Percentiles rank a stretch among this genome's conserved stretches.
phyloP scores from a whole-genome alignment of 2,113 vertebrate genomes.

The Brachionichthys hirsutus region DNA sequence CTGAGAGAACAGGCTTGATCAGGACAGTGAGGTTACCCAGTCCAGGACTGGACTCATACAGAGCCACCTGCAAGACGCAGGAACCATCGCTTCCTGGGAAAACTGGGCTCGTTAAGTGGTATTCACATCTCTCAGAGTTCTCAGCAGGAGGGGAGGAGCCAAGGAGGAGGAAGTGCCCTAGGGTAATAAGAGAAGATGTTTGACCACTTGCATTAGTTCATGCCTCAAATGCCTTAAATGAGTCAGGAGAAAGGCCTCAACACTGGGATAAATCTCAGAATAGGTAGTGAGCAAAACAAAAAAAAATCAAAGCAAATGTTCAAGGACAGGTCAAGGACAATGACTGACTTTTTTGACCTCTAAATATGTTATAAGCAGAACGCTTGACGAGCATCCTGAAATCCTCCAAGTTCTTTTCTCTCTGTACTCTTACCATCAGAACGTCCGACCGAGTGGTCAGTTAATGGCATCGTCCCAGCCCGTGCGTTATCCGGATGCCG shows the following conservation, averaged over 20 bases:
- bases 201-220: conserved; percentile 10
- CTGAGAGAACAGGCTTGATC: conserved; percentile 54
- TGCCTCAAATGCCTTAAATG: background rate
- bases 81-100: conserved; percentile 48
- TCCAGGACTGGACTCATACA: conserved; percentile 55
- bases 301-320: conserved; percentile 18
- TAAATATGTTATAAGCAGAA: background rate
- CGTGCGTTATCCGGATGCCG: conserved; percentile 31
- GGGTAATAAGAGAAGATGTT: conserved; percentile 25
- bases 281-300: background rate
- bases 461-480: conserved; percentile 41
- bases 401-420: background rate
- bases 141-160: conserved; percentile 37
- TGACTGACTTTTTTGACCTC: background rate
- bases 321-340: background rate
- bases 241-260: background rate
- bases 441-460: conserved; percentile 70
- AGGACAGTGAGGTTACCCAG: conserved; percentile 70
- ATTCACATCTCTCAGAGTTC: conserved; percentile 64
- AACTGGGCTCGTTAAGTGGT: conserved; percentile 72
- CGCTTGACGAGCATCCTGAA: background rate
- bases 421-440: conserved; percentile 64
- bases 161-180: conserved; percentile 78
- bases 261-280: conserved; percentile 4
- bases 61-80: conserved; percentile 71